These are phyloP conservation scores for Poecile montanus DNA, from an alignment of 2,797 vertebrate species.

Conservation along the genomic window DNA sequence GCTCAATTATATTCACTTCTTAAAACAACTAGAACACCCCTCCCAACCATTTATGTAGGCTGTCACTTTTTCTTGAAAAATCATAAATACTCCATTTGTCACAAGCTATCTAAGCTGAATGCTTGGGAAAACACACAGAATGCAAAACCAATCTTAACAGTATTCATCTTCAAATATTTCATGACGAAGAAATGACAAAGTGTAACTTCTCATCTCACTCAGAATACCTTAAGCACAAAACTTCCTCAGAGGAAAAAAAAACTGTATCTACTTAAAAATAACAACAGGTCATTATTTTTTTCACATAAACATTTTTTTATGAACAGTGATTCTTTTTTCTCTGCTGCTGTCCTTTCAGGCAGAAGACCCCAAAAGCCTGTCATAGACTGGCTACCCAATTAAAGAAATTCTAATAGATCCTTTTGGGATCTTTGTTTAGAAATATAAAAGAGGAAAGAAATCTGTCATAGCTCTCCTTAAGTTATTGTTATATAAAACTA, in stretches of 20 bases:
- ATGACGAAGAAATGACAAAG: background rate
- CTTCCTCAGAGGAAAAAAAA: background rate
- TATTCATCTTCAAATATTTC: background rate
- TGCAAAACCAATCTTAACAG: background rate
- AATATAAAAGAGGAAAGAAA: background rate
- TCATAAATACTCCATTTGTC: background rate
- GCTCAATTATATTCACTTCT: background rate
- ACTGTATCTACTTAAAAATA: background rate
- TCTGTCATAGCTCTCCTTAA: background rate
- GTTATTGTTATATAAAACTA: background rate
- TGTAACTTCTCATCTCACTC: background rate
- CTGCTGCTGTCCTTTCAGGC: background rate
- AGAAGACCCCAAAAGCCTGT: background rate
- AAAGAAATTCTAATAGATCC: background rate
- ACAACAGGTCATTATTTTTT: background rate
- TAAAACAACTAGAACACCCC: background rate
- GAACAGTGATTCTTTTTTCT: background rate
- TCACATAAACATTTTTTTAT: background rate
- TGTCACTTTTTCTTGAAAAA: background rate
- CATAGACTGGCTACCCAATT: background rate
- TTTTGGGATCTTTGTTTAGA: background rate
- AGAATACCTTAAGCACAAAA: background rate
- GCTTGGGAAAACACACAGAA: background rate
- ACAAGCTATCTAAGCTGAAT: background rate
- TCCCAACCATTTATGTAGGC: background rate